Evolutionary conservation across 2,888 invertebrate genomes (phyloP), one percentile per base, ranked within the genome.

Genomic region (Ophion ellenae): DNA sequence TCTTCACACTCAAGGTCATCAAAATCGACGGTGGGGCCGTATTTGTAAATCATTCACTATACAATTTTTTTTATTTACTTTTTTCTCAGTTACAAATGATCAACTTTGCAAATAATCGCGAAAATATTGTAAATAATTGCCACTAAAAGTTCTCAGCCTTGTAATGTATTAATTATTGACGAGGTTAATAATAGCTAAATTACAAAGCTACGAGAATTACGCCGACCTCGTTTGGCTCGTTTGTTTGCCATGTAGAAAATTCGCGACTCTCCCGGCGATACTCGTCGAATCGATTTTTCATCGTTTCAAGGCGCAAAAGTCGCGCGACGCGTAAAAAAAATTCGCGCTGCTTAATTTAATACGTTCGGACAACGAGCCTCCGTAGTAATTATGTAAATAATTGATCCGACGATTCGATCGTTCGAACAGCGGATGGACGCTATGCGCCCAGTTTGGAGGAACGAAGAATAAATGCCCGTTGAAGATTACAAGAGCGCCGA

Each of bases 351-450:
- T 85, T 64, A 70, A 81, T 76, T 82, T 81, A 82, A 87, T 69
- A 86, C 67, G 67, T 64, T 81, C 63, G 70, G 70, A 69, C 11
- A 73, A 81, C 45, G 64, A 86, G 76, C 69, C 67, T 28, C 73
- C 63, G 64, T 78, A 71, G 78, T 84, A 84, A 86, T 81, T 24
- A 67, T 88, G 86, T 87, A 88, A 87, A 88, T 88, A 74, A 77
- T 32, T 81, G 73, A 83, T 61, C 69, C 20, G 9, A 74, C 40
- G 74, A 69, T 66, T 71, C 71, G 24, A 73, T 73, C 36, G 36
- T 73, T 80, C 53, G 9, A 14, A 40, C 53, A 73, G 24, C 5
- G 59, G 17, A 28, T 66, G 40, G 59, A 64, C 59, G 20, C 14
- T 20, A 32, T 17, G 7, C 36, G n/a, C 28, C 66, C 32, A 17